Percentiles rank a stretch among this genome's conserved stretches.
Evolutionary conservation across 2,888 invertebrate species (phyloP).

Genomic region (Ophraella communa): DNA sequence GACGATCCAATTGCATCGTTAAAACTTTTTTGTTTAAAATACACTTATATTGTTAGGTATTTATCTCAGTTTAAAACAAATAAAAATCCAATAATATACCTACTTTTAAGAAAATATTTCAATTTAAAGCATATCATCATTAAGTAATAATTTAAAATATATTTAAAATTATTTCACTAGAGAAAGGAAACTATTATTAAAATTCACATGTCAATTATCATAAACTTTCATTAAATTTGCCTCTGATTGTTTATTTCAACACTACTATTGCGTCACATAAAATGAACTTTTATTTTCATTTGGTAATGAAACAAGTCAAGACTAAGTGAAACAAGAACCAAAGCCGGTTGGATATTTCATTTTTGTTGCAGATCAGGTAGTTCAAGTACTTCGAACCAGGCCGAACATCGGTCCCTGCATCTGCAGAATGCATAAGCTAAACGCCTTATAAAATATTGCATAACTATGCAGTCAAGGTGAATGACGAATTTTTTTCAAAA

Average conservation of each 20-base stretch:
- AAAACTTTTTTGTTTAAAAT: too few relatives aligned
- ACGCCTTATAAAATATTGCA: conserved; percentile 5
- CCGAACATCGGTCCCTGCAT: background rate
- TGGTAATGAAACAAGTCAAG: conserved; percentile 7
- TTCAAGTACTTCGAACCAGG: background rate
- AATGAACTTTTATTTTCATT: conserved; percentile 5
- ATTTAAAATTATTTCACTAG: background rate
- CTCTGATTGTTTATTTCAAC: conserved; percentile 8
- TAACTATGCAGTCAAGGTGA: background rate
- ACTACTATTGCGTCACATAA: conserved; percentile 2
- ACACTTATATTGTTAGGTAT: too few relatives aligned
- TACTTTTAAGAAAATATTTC: too few relatives aligned
- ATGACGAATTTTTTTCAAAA: background rate
- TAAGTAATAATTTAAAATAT: background rate
- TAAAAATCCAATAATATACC: too few relatives aligned
- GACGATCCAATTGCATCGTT: too few relatives aligned
- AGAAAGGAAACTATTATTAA: background rate
- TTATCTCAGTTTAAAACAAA: too few relatives aligned
- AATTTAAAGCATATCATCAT: too few relatives aligned
- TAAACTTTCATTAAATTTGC: conserved; percentile 10
- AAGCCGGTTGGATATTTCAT: conserved; percentile 8
- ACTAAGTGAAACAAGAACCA: conserved; percentile 7
- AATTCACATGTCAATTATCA: background rate
- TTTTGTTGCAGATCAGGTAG: conserved; percentile 13
- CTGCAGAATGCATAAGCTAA: background rate